Conservation (phyloP, 2,113 vertebrate genomes). For the Thamnaconus septentrionalis region DNA sequence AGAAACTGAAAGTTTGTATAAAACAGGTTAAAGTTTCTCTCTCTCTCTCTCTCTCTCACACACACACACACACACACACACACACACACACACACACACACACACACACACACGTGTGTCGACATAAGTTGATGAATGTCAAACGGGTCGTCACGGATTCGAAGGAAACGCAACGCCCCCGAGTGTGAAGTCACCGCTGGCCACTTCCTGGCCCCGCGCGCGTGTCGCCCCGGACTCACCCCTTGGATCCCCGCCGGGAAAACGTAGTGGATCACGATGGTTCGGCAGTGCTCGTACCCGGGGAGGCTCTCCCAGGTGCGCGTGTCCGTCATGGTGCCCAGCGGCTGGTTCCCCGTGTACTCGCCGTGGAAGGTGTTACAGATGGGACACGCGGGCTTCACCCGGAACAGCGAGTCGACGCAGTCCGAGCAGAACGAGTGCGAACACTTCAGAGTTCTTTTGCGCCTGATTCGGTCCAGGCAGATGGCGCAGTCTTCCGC, state of each 20-base stretch:
- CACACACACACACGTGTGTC: not conserved
- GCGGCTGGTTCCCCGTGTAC: constrained; percentile 48
- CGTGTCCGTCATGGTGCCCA: constrained; percentile 47
- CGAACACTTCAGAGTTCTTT: constrained; percentile 44
- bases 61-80: no score
- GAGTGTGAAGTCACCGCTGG: no score
- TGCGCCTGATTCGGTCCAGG: constrained; percentile 18
- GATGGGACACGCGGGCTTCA: constrained; percentile 54
- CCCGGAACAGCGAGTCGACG: constrained; percentile 46
- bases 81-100: no score
- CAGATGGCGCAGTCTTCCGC: constrained; percentile 41
- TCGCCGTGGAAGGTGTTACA: constrained; percentile 57
- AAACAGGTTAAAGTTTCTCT: no score
- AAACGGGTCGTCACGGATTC: no score
- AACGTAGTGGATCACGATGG: constrained; percentile 36
- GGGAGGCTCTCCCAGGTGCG: constrained; percentile 32
- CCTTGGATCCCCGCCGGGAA: constrained; percentile 52
- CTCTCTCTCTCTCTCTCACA: no score
- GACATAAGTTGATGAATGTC: not conserved
- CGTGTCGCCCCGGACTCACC: constrained; percentile 28
- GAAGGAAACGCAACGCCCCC: no score
- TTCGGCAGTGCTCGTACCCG: constrained; percentile 40
- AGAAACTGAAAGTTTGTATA: no score
- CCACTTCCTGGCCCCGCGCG: no score
- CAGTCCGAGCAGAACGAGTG: constrained; percentile 58